Evolutionary conservation across 2,888 invertebrate genomes (phyloP).

Genomic region (Teleiodes luculella): DNA sequence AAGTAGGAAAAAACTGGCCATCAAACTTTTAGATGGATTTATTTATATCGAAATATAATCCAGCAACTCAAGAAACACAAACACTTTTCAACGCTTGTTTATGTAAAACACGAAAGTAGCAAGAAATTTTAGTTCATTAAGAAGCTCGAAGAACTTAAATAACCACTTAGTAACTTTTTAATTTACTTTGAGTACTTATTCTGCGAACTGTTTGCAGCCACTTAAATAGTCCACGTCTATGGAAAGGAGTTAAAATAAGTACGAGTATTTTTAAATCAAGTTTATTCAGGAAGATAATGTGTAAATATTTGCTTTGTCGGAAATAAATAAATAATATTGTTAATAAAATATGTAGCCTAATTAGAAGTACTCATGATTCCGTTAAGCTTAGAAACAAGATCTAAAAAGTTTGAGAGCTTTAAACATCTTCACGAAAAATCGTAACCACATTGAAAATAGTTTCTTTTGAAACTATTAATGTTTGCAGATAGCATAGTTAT

Average conservation of each 20-base stretch:
- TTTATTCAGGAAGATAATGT: not conserved
- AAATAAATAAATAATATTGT: too few relatives aligned
- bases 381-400: too few relatives aligned
- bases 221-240: conserved; percentile 1
- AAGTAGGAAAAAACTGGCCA: too few relatives aligned
- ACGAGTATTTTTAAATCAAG: not conserved
- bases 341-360: too few relatives aligned
- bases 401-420: too few relatives aligned
- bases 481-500: too few relatives aligned
- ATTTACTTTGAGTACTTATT: conserved; percentile 5
- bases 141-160: conserved; percentile 1
- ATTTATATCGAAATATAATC: not conserved
- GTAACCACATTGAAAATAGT: too few relatives aligned
- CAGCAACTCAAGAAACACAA: not conserved
- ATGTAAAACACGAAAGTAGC: not conserved
- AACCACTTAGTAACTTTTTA: conserved; percentile 6
- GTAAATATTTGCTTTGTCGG: too few relatives aligned
- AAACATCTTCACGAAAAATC: too few relatives aligned
- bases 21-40: not conserved
- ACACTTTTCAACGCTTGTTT: not conserved
- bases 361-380: too few relatives aligned
- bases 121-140: conserved; percentile 4
- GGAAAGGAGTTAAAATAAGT: not conserved
- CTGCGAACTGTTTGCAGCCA: conserved; percentile 9
- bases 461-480: too few relatives aligned